Evolutionary conservation across 2,113 vertebrate species (phyloP).

Genomic region (Monopterus albus): DNA sequence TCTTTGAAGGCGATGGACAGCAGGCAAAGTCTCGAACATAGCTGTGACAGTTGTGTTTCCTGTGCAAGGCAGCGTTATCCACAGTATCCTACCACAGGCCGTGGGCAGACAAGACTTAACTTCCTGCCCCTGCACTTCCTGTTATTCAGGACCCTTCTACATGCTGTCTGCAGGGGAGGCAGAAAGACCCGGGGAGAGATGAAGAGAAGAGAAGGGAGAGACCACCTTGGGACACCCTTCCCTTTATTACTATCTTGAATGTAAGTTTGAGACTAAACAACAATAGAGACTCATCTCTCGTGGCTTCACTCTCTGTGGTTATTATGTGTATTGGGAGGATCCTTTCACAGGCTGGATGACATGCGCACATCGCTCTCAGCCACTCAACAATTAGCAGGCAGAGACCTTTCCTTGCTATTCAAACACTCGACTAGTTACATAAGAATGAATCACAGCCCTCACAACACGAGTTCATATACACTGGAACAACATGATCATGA

Average conservation of each 20-base stretch:
- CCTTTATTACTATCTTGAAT: slow-evolving; percentile 74
- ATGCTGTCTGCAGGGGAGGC: slow-evolving; percentile 61
- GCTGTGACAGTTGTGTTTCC: slow-evolving; percentile 78
- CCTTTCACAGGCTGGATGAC: slow-evolving; percentile 64
- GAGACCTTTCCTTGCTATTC: slow-evolving; percentile 66
- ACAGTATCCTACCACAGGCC: slow-evolving; percentile 74
- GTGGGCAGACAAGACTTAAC: slow-evolving; percentile 78
- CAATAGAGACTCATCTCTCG: slow-evolving; percentile 73
- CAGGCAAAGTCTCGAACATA: slow-evolving; percentile 67
- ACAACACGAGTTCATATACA: slow-evolving; percentile 39
- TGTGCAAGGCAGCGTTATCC: slow-evolving; percentile 58
- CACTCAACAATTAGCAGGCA: slow-evolving; percentile 60
- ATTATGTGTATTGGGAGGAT: slow-evolving; percentile 71
- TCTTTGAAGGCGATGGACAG: slow-evolving; percentile 60
- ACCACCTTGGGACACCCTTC: slow-evolving; percentile 76
- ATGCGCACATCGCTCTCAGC: slow-evolving; percentile 40
- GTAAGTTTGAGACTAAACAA: slow-evolving; percentile 82
- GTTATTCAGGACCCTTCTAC: slow-evolving; percentile 80
- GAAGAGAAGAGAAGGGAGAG: slow-evolving; percentile 62
- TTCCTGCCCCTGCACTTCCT: slow-evolving; percentile 84
- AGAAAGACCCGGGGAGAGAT: slow-evolving; percentile 24
- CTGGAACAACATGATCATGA: slow-evolving; percentile 46
- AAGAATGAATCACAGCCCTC: slow-evolving; percentile 70
- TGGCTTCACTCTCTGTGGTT: slow-evolving; percentile 59
- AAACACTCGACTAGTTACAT: slow-evolving; percentile 68